Percentiles rank a stretch among this genome's conserved stretches.
These are phyloP conservation scores for Diaphora mendica DNA, from an alignment of 2,888 invertebrate genomes.

Conservation along the genomic window DNA sequence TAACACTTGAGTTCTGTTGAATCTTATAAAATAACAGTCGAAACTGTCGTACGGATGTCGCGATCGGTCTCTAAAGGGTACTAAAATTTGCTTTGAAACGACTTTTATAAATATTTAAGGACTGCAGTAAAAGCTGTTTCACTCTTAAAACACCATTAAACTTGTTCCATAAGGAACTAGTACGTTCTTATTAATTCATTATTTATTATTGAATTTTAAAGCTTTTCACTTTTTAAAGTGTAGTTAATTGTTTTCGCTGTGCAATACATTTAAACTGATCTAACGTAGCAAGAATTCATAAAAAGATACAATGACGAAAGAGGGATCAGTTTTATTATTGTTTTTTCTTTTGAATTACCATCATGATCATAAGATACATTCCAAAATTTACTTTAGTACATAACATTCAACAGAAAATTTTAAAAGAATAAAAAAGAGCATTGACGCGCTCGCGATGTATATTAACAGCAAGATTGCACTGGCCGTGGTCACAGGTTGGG, in stretches of 20 bases:
- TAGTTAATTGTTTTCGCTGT: neutral
- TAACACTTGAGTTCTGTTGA: constrained; percentile 19
- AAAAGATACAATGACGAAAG: too few species aligned
- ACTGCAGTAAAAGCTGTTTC: constrained; percentile 31
- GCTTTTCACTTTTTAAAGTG: neutral
- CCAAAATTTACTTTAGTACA: too few species aligned
- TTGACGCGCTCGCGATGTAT: too few species aligned
- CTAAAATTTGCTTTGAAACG: constrained; percentile 40
- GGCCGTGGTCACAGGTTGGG: too few species aligned
- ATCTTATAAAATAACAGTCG: constrained; percentile 31
- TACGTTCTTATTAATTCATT: neutral
- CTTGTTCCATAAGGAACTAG: neutral
- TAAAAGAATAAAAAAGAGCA: too few species aligned
- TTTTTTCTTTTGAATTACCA: too few species aligned
- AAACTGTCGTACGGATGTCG: constrained; percentile 28
- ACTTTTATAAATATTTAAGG: constrained; percentile 47
- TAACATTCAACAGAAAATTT: too few species aligned
- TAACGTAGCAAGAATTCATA: neutral
- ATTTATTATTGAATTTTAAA: constrained; percentile 1
- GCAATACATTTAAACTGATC: neutral
- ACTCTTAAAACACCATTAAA: constrained; percentile 18
- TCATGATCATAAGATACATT: too few species aligned
- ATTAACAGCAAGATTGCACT: too few species aligned
- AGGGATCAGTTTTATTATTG: too few species aligned
- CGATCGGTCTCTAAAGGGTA: constrained; percentile 39